Evolutionary conservation across 2,888 invertebrate species (phyloP).

Genomic region (Galerucella pusilla): DNA sequence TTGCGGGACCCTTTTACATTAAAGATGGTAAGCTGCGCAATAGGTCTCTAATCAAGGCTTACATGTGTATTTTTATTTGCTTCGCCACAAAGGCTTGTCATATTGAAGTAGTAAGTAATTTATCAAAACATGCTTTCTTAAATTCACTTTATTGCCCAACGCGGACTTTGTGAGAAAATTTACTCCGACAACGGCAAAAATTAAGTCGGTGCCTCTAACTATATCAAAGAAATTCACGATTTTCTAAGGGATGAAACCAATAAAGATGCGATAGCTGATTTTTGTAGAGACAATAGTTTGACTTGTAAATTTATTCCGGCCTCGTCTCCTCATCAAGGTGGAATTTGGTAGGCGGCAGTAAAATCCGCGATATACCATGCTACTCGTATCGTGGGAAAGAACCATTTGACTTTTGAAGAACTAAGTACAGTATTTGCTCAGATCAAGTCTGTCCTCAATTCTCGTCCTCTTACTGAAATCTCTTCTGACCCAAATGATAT

Average conservation of each 20-base stretch:
- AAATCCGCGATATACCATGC: constrained; percentile 20
- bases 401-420: constrained; percentile 17
- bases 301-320: constrained; percentile 27
- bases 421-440: background rate
- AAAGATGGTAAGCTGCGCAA: constrained; percentile 37
- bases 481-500: no score
- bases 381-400: background rate
- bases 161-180: constrained; percentile 37
- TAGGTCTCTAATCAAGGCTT: constrained; percentile 36
- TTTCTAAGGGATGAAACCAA: no score
- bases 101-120: constrained; percentile 40
- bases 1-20: constrained; percentile 42
- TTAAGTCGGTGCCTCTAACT: constrained; percentile 23
- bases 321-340: constrained; percentile 21
- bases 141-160: constrained; percentile 38
- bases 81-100: constrained; percentile 42
- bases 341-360: constrained; percentile 34
- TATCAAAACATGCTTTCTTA: constrained; percentile 38
- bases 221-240: no score
- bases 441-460: no score
- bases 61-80: constrained; percentile 36
- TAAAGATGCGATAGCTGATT: constrained; percentile 14
- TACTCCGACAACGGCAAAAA: constrained; percentile 39
- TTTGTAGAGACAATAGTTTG: background rate
- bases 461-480: no score